phyloP scores from a whole-genome alignment of 1,140 invertebrate genomes.

The Caerostris extrusa region DNA sequence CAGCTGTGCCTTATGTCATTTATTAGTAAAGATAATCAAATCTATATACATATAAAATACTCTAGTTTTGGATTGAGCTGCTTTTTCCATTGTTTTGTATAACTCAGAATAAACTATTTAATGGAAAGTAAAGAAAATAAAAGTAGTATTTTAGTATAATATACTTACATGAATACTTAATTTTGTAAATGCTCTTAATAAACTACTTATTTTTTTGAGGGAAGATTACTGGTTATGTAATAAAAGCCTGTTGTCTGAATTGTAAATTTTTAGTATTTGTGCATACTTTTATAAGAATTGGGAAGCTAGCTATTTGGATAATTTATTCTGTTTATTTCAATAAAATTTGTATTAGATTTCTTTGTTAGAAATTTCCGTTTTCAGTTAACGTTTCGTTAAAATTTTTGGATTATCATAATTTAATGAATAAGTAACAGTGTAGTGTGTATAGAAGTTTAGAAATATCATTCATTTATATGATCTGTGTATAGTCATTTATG shows the following conservation, averaged over 20 bases:
- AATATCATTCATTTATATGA: neutral
- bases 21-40: neutral
- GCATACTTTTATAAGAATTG: too few species aligned
- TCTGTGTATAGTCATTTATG: neutral
- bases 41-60: neutral
- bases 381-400: neutral
- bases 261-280: too few species aligned
- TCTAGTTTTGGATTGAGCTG: neutral
- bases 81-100: constrained; percentile 40
- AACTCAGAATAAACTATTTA: neutral
- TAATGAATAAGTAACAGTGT: neutral
- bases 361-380: neutral
- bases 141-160: too few species aligned
- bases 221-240: neutral
- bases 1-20: constrained; percentile 55
- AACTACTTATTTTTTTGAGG: neutral
- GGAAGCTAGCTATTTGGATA: too few species aligned
- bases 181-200: neutral
- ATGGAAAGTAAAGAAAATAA: too few species aligned
- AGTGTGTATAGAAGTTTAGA: neutral
- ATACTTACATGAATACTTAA: neutral
- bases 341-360: neutral
- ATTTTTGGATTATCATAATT: neutral
- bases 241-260: neutral
- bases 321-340: too few species aligned